Evolutionary conservation across 2,113 vertebrate genomes (phyloP), one percentile per base, ranked within the genome.

Genomic region (Maccullochella peelii): DNA sequence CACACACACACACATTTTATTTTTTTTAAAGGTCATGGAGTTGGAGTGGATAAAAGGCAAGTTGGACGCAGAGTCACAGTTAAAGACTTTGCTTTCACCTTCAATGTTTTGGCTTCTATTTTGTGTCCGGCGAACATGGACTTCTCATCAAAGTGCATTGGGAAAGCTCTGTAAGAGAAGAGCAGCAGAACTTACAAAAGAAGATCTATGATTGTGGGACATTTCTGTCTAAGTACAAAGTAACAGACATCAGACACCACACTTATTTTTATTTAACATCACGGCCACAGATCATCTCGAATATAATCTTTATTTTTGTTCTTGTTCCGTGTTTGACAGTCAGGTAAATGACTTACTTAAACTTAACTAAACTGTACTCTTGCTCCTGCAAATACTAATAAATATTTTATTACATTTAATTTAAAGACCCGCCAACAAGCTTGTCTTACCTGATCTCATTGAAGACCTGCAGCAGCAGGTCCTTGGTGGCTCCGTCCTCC

Each of bases 141-240:
- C 88, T 97, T 99, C 92, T 99, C 98, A 57, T 99, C 97, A 79
- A 99, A 99, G 93, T 99, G 98, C 98, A 99, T 99, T 12, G 95
- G 97, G 83, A 99, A 99, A 1, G 96, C 93, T 91, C 98, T 99
- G 93, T 25, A 73, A 90, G 86, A 92, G 86, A 86, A 47, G 42
- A 57, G 15, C 1, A 76, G 63, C 16, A 14, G 4, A 20, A 20
- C 36, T 12, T 8, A 42, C 21, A 65, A 59, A 15, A 33, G 33
- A 33, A 59, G 2, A 57, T 27, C 18, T 0, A 14, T 10, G 30
- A 36, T 4, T 20, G 20, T 1, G 18, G 42, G 4, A n/a, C 33
- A 66, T n/a, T 14, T 42, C 5, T 63, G 33, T 40, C 42, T 23
- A n/a, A 40, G 42, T 14, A 4, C 33, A 55, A 25, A 59, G 15